Percentiles rank a stretch among this genome's conserved stretches.
phyloP scores from a whole-genome alignment of 2,113 vertebrate species.

The Bubo scandiacus region DNA sequence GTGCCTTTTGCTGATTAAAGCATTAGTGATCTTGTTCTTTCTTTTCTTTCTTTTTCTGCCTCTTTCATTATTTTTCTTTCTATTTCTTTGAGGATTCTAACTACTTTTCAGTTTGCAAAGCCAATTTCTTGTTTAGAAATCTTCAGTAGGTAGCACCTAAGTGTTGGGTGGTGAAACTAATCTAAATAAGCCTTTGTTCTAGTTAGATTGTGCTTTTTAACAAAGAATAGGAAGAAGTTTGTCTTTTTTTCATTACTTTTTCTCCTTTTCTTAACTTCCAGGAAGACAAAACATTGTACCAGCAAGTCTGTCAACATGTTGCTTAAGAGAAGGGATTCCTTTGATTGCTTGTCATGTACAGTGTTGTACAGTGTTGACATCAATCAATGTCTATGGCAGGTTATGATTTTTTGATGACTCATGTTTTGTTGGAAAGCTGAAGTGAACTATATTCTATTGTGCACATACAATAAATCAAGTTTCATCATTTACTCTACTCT shows the following conservation, averaged over 20 bases:
- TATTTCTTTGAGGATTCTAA: background rate
- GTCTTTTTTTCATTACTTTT: background rate
- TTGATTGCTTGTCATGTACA: background rate
- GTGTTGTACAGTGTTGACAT: background rate
- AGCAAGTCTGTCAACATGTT: background rate
- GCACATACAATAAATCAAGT: background rate
- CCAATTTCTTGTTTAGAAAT: background rate
- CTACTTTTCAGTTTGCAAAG: background rate
- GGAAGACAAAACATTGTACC: background rate
- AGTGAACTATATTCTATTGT: background rate
- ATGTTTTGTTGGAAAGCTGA: background rate
- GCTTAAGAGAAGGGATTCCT: background rate
- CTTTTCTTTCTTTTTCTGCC: background rate
- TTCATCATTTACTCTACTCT: background rate
- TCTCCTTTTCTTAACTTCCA: background rate
- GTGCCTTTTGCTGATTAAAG: background rate
- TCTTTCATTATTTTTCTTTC: background rate
- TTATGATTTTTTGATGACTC: background rate
- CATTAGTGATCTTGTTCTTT: background rate
- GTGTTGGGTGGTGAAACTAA: background rate
- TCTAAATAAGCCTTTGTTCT: background rate
- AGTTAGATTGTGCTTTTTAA: background rate
- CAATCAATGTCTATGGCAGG: accelerated
- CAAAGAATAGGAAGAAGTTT: accelerated
- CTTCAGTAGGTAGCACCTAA: background rate